Base-by-base conservation (phyloP, 2,888 invertebrate species). In the Heliconius sara region DNA sequence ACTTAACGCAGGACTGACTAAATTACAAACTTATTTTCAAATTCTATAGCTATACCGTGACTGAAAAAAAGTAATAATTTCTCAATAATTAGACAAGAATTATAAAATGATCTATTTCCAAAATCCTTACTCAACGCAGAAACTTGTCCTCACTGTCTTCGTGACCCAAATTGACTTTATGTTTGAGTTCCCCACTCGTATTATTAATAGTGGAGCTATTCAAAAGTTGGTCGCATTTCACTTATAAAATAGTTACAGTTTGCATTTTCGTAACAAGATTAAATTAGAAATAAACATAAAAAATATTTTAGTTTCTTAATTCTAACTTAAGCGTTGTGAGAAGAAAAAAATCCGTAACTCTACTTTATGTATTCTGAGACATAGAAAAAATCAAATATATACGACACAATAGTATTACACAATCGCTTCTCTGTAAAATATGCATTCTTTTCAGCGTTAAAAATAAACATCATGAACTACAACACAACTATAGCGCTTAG, bases 141-240 rank as follows among this genome's bases (percentile, higher is more conserved):
- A 74, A 63, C 63, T 63, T 39, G 60, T 60, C 25, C 12, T 34
- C 16, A 63, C 34, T 60, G 27, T 75, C 27, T 65, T 22, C 74
- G 30, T n/a, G 30, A 39, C 19, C 52, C 27, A 79, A 79, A 87
- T 88, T 86, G 86, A 88, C 88, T 89, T 88, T 85, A 85, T 87
- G 85, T 88, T 88, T 88, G 85, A 87, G 87, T 88, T 83, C 79
- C 81, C 22, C 57, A 22, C 57, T 57, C 22, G 80, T 83, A 82
- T 89, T 89, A 89, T 89, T 89, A 88, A 89, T 88, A 85, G 86
- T 83, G 83, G 76, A 80, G 84, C 73, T 57, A 77, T 73, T 47
- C 66, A 60, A 39, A 66, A 60, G 52, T 65, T 68, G 27, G 43
- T 39, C 67, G 57, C 39, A 67, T 43, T 66, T 74, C 57, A 74